These are phyloP conservation scores for Cassiopea andromeda DNA, from an alignment of 30 jellyfish, hydroid and myxozoan genomes.

Conservation along the genomic window DNA sequence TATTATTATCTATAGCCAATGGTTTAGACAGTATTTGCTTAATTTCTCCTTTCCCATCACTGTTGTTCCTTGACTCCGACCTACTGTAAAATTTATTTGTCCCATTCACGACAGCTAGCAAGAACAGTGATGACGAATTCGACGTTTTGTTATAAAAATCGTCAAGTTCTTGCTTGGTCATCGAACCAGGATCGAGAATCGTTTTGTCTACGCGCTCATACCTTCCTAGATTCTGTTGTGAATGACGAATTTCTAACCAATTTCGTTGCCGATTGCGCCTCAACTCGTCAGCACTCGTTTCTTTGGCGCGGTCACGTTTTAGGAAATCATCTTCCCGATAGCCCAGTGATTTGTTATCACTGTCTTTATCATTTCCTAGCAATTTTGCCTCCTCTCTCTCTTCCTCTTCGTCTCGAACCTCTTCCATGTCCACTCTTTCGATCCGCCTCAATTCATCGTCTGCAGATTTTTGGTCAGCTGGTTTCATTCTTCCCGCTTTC, in stretches of 20 bases:
- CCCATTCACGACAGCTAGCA: conserved; percentile 3
- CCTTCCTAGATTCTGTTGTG: background rate
- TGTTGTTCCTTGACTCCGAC: background rate
- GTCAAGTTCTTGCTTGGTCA: conserved; percentile 36
- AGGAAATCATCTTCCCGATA: conserved; percentile 30
- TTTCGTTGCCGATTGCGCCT: background rate
- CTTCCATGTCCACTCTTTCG: conserved; percentile 71
- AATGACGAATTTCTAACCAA: background rate
- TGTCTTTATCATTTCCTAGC: conserved; percentile 25
- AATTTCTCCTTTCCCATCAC: background rate
- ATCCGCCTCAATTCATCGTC: conserved; percentile 22
- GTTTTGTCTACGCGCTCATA: conserved; percentile 65
- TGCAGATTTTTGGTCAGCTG: background rate
- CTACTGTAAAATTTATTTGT: background rate
- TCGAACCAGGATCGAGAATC: conserved; percentile 63
- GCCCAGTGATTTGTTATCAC: conserved; percentile 46
- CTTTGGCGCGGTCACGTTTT: background rate
- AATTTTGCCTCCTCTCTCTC: conserved; percentile 32
- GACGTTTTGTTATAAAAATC: conserved; percentile 21
- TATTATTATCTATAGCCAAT: background rate
- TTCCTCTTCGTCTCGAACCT: conserved; percentile 34
- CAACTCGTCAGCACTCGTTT: background rate
- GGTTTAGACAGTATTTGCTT: background rate
- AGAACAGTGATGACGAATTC: conserved; percentile 37
- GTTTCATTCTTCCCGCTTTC: conserved; percentile 15